Base-by-base conservation (phyloP, 2,888 invertebrate species). In the Melanchra persicariae region DNA sequence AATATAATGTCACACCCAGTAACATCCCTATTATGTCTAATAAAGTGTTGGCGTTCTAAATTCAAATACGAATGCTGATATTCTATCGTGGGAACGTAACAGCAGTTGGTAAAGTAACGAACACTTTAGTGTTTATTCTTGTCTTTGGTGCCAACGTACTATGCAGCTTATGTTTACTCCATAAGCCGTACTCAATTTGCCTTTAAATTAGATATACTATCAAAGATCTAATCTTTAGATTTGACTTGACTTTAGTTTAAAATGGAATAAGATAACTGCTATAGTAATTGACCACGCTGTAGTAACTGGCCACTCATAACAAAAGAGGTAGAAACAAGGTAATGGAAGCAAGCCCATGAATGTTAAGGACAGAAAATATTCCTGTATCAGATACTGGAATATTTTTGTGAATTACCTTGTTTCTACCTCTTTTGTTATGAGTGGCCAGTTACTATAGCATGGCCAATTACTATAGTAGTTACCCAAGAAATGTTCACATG, bases 21-120 rank as follows among this genome's bases (percentile, higher is more conserved):
- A 19, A 6, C 70, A 77, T 43, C 57, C 49, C 57, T 73, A 57
- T 57, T 77, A 57, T 22, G 37, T 77, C 70, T 45, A 55, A 4
- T 57, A 1, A 19, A 43, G 19, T 57, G n/a, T 1, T 43, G n/a
- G 49, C 19, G 7, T 72, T 70, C 77, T 57, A 37, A 76, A 69
- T 72, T 77, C 43, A 15, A 52, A 2, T 67, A 17, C 34, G 17
- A 58, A 75, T 65, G 43, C 26, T 26, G 64, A 34, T 65, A 10
- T 74, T 37, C 15, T 37, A 26, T 45, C 43, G 43, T 74, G 65
- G 34, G 43, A 65, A 65, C 19, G 43, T 45, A 22, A 45, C 52
- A 74, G 49, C 34, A 34, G 70, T 70, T 74, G n/a, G 30, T 15
- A 26, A n/a, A 43, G 24, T 51, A 40, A 19, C 8, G n/a, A 22